A percentile compares a stretch with the other conserved stretches of the same genome.
phyloP scores from a whole-genome alignment of 2,888 invertebrate species.

The Polia nebulosa region DNA sequence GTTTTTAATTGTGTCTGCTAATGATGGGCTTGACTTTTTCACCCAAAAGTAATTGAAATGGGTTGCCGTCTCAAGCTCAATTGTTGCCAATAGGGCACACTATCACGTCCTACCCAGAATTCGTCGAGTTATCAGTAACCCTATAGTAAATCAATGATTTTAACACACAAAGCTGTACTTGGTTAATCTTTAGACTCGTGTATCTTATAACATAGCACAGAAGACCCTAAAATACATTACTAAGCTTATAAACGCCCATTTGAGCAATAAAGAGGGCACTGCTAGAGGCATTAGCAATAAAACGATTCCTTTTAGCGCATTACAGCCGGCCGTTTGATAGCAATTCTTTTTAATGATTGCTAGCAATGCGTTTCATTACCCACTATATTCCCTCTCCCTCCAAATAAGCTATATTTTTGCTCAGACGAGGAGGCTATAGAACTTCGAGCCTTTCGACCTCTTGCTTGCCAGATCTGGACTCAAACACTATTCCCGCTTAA shows the following conservation, averaged over 20 bases:
- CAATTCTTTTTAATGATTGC: slow-evolving; percentile 33
- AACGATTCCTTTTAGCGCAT: slow-evolving; percentile 31
- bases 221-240: slow-evolving; percentile 30
- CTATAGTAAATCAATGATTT: too few relatives aligned
- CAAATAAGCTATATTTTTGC: not conserved
- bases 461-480: not conserved
- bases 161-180: not conserved
- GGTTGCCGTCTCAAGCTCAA: too few relatives aligned
- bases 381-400: not conserved
- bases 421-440: too few relatives aligned
- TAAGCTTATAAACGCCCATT: slow-evolving; percentile 34
- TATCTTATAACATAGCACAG: slow-evolving; percentile 14
- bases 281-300: slow-evolving; percentile 28
- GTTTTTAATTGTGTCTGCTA: too few relatives aligned
- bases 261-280: slow-evolving; percentile 40
- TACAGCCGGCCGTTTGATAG: slow-evolving; percentile 32
- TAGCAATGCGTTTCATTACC: slow-evolving; percentile 1
- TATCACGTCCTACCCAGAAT: too few relatives aligned
- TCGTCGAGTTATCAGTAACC: too few relatives aligned
- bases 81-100: too few relatives aligned
- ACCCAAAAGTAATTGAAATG: too few relatives aligned
- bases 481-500: too few relatives aligned
- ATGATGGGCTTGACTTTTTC: too few relatives aligned
- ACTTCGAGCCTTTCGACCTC: not conserved
- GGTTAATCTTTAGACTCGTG: not conserved